Evolutionary conservation across 64 coral and sea anemone genomes (phyloP).

Genomic region (Montipora efflorescens): DNA sequence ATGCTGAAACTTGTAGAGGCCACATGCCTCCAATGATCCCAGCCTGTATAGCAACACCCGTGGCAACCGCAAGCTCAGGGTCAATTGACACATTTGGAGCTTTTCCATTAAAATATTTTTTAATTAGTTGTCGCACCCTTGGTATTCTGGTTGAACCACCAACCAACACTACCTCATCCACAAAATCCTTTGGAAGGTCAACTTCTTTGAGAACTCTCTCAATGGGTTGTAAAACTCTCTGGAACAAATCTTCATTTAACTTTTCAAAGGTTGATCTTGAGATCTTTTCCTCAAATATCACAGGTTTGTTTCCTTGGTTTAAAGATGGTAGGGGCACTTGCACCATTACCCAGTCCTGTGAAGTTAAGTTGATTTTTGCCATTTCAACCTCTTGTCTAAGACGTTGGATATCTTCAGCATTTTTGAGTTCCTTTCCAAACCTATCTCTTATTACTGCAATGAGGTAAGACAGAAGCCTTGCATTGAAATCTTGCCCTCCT

Average conservation of each 20-base stretch:
- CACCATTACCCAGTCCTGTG: conserved; percentile 47
- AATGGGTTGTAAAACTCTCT: conserved; percentile 88
- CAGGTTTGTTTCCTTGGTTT: conserved; percentile 69
- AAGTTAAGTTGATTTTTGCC: conserved; percentile 93
- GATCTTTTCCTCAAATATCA: conserved; percentile 82
- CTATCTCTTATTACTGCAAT: conserved; percentile 67
- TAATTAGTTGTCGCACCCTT: conserved; percentile 83
- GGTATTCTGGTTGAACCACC: conserved; percentile 97
- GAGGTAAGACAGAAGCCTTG: conserved; percentile 82
- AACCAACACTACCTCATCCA: conserved; percentile 97
- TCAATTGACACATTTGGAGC: conserved; percentile 96
- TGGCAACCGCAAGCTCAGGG: conserved; percentile 96
- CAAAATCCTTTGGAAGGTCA: conserved; percentile 68
- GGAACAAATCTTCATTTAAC: conserved; percentile 94
- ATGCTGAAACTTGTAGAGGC: conserved; percentile 96
- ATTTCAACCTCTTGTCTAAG: conserved; percentile 89
- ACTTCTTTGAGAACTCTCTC: conserved; percentile 89
- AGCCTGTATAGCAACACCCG: conserved; percentile 97
- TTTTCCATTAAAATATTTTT: conserved; percentile 94
- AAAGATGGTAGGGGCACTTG: conserved; percentile 75
- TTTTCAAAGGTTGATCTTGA: conserved; percentile 93
- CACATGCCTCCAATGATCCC: conserved; percentile 99
- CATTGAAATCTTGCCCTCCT: conserved; percentile 98
- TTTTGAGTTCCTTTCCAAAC: conserved; percentile 78
- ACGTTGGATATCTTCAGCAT: conserved; percentile 90